These are phyloP conservation scores for Zeuzera pyrina DNA, from an alignment of 2,888 invertebrate species.

Conservation along the genomic window DNA sequence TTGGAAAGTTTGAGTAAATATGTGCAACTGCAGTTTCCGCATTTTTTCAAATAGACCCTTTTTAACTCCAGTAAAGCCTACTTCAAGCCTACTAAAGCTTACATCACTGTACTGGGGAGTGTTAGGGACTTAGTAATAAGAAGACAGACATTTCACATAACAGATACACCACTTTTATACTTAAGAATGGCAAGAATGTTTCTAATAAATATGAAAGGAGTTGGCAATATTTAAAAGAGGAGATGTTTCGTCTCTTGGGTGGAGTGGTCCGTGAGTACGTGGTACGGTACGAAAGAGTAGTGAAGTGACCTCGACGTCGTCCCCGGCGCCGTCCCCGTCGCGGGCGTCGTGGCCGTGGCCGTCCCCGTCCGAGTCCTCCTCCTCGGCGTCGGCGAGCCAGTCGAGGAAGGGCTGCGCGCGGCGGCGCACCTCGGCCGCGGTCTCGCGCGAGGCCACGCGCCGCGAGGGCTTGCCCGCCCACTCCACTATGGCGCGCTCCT, in stretches of 20 bases:
- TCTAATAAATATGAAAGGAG: too few relatives aligned
- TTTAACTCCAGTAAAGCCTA: too few relatives aligned
- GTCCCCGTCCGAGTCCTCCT: conserved; percentile 87
- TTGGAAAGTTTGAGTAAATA: too few relatives aligned
- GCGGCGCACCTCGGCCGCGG: conserved; percentile 92
- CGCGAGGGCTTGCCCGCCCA: conserved; percentile 97
- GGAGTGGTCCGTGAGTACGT: neutral
- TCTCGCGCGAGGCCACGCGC: conserved; percentile 94
- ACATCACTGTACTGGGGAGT: too few relatives aligned
- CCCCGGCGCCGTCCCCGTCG: conserved; percentile 10
- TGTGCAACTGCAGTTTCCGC: too few relatives aligned
- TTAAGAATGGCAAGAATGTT: too few relatives aligned
- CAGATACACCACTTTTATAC: too few relatives aligned
- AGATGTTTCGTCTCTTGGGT: neutral
- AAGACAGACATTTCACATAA: too few relatives aligned
- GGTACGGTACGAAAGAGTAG: neutral
- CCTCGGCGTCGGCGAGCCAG: conserved; percentile 98
- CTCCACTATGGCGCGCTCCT: conserved; percentile 93
- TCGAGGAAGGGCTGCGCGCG: conserved; percentile 95
- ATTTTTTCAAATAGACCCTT: too few relatives aligned
- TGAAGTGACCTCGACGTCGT: conserved; percentile 15
- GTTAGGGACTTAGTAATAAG: too few relatives aligned
- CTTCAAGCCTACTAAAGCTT: too few relatives aligned
- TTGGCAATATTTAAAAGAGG: too few relatives aligned
- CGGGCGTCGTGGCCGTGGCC: conserved; percentile 80